phyloP scores from a whole-genome alignment of 2,113 vertebrate genomes.

The Triplophysa rosa region DNA sequence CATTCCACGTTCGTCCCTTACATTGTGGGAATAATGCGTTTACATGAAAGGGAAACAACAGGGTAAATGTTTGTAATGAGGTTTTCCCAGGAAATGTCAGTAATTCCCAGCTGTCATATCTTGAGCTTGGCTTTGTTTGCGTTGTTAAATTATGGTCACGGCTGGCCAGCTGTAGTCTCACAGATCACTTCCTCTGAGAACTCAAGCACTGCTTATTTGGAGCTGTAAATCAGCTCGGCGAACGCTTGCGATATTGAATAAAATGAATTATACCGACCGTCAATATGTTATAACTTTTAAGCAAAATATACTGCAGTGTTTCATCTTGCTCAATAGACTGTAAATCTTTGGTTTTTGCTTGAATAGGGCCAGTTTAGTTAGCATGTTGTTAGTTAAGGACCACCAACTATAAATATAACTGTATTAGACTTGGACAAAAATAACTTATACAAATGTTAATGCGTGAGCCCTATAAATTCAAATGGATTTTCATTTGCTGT shows the following conservation, averaged over 20 bases:
- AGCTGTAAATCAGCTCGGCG: slow-evolving; percentile 26
- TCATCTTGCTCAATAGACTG: neutral
- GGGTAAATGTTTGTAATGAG: slow-evolving; percentile 22
- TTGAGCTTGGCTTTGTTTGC: slow-evolving; percentile 29
- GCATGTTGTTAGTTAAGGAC: too few species aligned
- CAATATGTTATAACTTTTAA: neutral
- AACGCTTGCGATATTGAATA: neutral
- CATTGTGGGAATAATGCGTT: slow-evolving; percentile 23
- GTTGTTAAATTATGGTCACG: slow-evolving; percentile 28
- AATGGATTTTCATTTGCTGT: too few species aligned
- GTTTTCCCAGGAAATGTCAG: slow-evolving; percentile 37
- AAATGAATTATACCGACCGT: slow-evolving; percentile 4
- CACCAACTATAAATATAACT: too few species aligned
- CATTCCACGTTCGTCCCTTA: neutral
- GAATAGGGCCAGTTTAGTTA: neutral
- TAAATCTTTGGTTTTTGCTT: neutral
- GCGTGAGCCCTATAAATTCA: too few species aligned
- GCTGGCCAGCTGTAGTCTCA: slow-evolving; percentile 18
- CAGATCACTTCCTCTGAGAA: slow-evolving; percentile 28
- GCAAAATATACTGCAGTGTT: neutral
- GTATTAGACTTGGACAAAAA: too few species aligned
- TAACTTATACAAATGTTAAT: too few species aligned
- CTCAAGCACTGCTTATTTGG: neutral
- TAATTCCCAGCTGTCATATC: slow-evolving; percentile 37
- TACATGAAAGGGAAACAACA: neutral